Percentiles rank a stretch among this genome's conserved stretches.
Evolutionary conservation across 2,113 vertebrate species (phyloP).

Genomic region (Mystacornis crossleyi): DNA sequence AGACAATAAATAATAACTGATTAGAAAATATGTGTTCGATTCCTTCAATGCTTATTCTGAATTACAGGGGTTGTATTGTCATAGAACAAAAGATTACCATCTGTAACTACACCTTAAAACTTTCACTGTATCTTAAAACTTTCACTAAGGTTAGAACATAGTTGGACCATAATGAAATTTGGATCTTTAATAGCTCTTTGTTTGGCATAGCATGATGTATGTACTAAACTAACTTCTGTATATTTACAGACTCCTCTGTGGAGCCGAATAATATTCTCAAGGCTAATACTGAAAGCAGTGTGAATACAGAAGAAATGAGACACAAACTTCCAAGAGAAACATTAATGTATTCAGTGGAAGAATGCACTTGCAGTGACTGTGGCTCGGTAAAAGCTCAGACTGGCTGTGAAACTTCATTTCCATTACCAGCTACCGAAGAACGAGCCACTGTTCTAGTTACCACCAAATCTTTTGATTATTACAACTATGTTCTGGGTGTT

Average conservation of each 20-base stretch:
- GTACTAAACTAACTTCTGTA: background rate
- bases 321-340: slow-evolving; percentile 9
- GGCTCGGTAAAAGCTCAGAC: background rate
- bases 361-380: slow-evolving; percentile 71
- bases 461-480: slow-evolving; percentile 77
- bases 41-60: background rate
- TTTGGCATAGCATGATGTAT: background rate
- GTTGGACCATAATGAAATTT: background rate
- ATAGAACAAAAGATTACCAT: background rate
- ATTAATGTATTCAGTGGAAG: slow-evolving; percentile 68
- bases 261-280: background rate
- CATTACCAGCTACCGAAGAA: slow-evolving; percentile 84
- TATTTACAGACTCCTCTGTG: slow-evolving; percentile 39
- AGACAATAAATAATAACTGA: background rate
- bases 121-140: background rate
- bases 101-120: background rate
- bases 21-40: background rate
- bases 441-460: slow-evolving; percentile 80
- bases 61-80: background rate
- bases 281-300: background rate
- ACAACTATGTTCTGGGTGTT: slow-evolving; percentile 42
- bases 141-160: background rate
- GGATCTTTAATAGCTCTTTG: background rate
- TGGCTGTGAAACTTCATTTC: slow-evolving; percentile 70
- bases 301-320: background rate